Base-by-base conservation (phyloP, 2,888 invertebrate species). In the Brachycybe producta region DNA sequence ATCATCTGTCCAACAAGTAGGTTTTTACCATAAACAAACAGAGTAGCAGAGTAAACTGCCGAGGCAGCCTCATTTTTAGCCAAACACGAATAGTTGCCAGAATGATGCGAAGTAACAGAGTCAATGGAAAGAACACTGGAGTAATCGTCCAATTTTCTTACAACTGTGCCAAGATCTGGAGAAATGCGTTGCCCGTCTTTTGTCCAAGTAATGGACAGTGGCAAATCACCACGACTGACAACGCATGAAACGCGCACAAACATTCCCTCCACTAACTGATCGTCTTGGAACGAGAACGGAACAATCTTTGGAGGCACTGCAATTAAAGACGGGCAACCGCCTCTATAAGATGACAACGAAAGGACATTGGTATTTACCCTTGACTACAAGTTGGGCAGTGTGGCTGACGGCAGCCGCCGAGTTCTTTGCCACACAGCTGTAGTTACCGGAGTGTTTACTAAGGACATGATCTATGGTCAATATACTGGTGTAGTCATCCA, bases 201-300 rank as follows among this genome's bases (percentile, higher is more conserved):
- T 55, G 74, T 75, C 82, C 82, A 83, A 52, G 74, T 70, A 58
- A 82, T 78, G 60, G 72, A 73, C 58, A 68, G 59, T 30, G 68
- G 68, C 32, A 62, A 57, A 56, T 67, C 67, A 8, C 68, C 58
- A 23, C 57, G 52, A 40, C 49, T 42, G 17, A 58, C 51, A 19
- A 56, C 53, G 51, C 58, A 58, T 21, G 53, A 50, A 8, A 57
- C 53, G 28, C 55, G 56, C 8, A 52, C 56, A 8, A 49, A 40
- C 21, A 52, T 52, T 17, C 58, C 57, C 35, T 54, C 56, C 44
- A 52, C 49, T 41, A 58, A 38, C 5, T 47, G 26, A 13, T 38
- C 32, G 2, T 51, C 55, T 35, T 51, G 55, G 23, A 55, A 55
- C n/a, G 52, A 34, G 45, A 57, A 59, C 32, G 57, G 52, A 8